These are phyloP conservation scores for Megathymus violae DNA, from an alignment of 1,140 invertebrate genomes.

Conservation along the genomic window DNA sequence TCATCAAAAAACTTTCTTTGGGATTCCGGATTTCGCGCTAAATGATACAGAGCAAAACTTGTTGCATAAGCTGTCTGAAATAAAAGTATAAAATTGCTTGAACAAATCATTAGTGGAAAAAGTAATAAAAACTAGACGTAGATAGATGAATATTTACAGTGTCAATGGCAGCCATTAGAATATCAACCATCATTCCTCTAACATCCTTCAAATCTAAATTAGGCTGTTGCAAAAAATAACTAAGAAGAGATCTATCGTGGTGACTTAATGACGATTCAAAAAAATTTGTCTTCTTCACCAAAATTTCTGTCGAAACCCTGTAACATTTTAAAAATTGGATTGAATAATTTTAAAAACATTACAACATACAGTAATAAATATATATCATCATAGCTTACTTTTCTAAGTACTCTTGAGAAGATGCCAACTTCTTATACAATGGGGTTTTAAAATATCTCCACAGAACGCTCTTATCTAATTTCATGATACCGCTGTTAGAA, in stretches of 20 bases:
- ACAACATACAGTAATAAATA: neutral
- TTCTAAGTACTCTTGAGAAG: constrained; percentile 90
- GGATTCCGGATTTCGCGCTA: constrained; percentile 88
- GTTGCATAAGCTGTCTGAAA: constrained; percentile 92
- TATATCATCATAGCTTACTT: constrained; percentile 81
- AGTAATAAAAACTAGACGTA: no score
- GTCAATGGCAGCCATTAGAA: constrained; percentile 93
- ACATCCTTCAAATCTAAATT: constrained; percentile 91
- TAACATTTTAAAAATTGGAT: constrained; percentile 36
- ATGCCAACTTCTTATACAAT: constrained; percentile 87
- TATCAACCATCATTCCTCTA: constrained; percentile 91
- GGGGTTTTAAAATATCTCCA: constrained; percentile 90
- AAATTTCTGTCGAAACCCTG: constrained; percentile 88
- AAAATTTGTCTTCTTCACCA: constrained; percentile 84
- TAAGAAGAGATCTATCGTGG: constrained; percentile 82
- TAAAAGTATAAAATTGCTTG: constrained; percentile 12
- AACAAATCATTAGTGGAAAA: no score
- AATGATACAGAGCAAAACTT: constrained; percentile 92
- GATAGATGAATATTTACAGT: no score
- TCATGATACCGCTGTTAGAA: constrained; percentile 88
- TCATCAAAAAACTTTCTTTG: constrained; percentile 91
- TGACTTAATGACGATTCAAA: constrained; percentile 65
- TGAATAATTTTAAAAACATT: no score
- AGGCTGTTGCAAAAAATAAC: constrained; percentile 87
- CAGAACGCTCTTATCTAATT: constrained; percentile 90